Base-by-base conservation (phyloP, 2,113 vertebrate genomes). In the Symphodus melops region DNA sequence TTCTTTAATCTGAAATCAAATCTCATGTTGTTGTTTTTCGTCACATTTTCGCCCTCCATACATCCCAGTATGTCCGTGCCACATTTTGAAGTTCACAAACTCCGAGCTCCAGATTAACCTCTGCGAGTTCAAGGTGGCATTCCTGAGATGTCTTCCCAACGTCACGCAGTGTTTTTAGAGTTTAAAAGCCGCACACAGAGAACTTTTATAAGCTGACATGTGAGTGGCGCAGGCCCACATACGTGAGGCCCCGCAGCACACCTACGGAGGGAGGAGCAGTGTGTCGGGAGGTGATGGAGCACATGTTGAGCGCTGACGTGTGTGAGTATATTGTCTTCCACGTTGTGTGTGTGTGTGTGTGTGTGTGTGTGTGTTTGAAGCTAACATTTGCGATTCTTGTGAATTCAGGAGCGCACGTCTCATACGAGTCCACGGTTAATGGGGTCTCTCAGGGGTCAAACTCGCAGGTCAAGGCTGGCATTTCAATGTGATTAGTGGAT, bases 401-500 rank as follows among this genome's bases (percentile, higher is more conserved):
- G 59, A 55, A 52, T 4, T 6, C n/a, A 14, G 23, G n/a, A 71
- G n/a, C 5, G 52, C 56, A 68, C 5, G 19, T 25, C 28, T 25
- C n/a, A n/a, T 49, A 46, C 13, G 48, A 53, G 59, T 19, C 16
- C n/a, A 21, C 19, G 39, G 20, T 71, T 75, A 73, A 25, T 4
- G 44, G 55, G 53, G n/a, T 63, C 53, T 74, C 19, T 4, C 9
- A 4, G 9, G 1, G 72, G 73, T 39, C 58, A 70, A 37, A 71
- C 67, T 48, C 9, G 12, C 2, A 49, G 79, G 76, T 86, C 76
- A 60, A 2, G 9, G 16, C 59, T 33, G 76, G 68, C 56, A 67
- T 87, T 84, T 78, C 72, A 73, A 63, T 54, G 25, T 56, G 86
- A 87, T 79, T 75, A 84, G 58, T 8, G 57, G 57, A 75, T 81